Base-by-base conservation (phyloP, 2,888 invertebrate species). In the Troides oblongomaculatus region DNA sequence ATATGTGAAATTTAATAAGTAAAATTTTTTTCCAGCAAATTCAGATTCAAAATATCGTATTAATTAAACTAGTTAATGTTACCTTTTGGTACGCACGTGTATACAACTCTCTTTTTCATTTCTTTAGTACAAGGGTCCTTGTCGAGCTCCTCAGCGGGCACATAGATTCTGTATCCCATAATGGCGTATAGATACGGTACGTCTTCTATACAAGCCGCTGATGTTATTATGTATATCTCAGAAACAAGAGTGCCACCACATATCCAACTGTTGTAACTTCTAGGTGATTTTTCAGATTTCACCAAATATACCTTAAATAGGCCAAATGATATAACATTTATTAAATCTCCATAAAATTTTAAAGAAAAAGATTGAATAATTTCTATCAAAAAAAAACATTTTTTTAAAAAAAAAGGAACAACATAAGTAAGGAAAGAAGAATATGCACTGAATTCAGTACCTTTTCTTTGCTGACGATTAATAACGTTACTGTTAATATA, bases 51-150 rank as follows among this genome's bases (percentile, higher is more conserved):
- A 18, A 50, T 50, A 50, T 50, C 50, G 2, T 18, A 50, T 17
- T 50, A 18, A 39, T 10, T 50, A 50, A 14, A 4, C 17, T 17
- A 50, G 14, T 18, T 5, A 17, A 14, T 2, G 50, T 50, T 50
- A 84, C 85, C 59, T 71, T 77, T 76, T 3, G 85, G 84, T 1
- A 83, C 71, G 66, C 82, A 84, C 4, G 77, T 81, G 3, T 74
- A 74, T 0, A 85, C 65, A 12, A 87, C 71, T 71, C 78, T 87
- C 70, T 84, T 87, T 65, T 79, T 86, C 61, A 60, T 77, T 0
- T 46, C 18, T 6, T 72, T 74, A 0, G 81, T 82, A 70, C 88
- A 88, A 0, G 14, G 0, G 62, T 88, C 75, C 0, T 17, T 50
- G 1, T 80, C 64, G 0, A 86, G 61, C 0, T 77, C 5, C 0